Evolutionary conservation across 2,113 vertebrate species (phyloP).

Genomic region (Onychorhynchus coronatus): DNA sequence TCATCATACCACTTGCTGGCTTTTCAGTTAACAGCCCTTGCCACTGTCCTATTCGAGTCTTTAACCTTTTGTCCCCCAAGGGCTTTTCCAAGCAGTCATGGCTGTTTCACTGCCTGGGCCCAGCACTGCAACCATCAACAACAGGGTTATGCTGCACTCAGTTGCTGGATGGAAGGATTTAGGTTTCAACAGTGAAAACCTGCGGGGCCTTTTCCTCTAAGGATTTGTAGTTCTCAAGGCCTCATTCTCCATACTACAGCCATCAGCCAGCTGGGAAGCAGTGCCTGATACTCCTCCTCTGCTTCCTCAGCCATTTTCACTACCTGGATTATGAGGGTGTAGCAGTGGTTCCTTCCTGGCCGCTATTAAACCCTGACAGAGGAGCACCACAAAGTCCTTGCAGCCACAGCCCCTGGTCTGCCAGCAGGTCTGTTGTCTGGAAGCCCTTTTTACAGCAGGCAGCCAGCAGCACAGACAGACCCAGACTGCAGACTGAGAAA

Average conservation of each 20-base stretch:
- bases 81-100: background rate
- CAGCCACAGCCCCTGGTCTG: background rate
- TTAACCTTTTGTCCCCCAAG: background rate
- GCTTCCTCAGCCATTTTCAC: background rate
- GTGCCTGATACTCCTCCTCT: background rate
- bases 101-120: background rate
- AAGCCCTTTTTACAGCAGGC: background rate
- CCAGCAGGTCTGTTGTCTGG: background rate
- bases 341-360: background rate
- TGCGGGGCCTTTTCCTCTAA: background rate
- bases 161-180: background rate
- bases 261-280: background rate
- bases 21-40: background rate
- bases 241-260: background rate
- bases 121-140: fast-evolving
- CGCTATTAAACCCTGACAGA: background rate
- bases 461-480: background rate
- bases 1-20: background rate
- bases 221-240: background rate
- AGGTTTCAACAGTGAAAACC: background rate
- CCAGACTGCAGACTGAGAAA: background rate
- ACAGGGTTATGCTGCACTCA: background rate
- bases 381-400: background rate
- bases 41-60: background rate
- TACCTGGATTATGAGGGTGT: background rate